Conservation (phyloP, 2,113 vertebrate genomes). For the Anhinga anhinga region DNA sequence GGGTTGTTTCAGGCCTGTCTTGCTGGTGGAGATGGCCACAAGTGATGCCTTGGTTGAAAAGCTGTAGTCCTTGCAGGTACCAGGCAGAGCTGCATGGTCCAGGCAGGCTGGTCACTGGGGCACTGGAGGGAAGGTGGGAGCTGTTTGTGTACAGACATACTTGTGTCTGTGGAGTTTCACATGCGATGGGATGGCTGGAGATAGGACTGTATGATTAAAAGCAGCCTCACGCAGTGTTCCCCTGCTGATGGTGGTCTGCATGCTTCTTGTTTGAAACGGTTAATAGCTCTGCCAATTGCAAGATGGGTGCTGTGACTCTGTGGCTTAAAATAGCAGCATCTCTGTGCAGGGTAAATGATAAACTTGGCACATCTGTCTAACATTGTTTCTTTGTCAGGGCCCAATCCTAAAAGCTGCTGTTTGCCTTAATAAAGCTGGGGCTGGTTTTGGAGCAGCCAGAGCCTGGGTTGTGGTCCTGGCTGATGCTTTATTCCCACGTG, state of each 20-base stretch:
- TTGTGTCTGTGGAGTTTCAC: neutral
- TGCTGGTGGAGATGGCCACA: neutral
- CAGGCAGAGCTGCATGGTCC: fast-evolving
- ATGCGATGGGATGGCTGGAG: neutral
- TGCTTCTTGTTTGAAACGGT: conserved; percentile 4
- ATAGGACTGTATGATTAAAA: neutral
- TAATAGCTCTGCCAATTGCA: neutral
- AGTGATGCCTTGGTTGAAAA: neutral
- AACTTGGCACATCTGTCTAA: conserved; percentile 49
- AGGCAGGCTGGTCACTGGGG: neutral
- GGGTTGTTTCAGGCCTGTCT: neutral
- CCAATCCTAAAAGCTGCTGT: conserved; percentile 23
- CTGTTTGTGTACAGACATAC: neutral
- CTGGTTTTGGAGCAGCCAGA: neutral
- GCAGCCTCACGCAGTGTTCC: neutral
- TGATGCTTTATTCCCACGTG: neutral
- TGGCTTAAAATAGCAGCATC: conserved; percentile 58
- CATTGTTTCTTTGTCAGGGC: conserved; percentile 1
- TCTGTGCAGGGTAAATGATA: conserved; percentile 28
- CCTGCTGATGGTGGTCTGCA: neutral
- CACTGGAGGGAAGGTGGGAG: neutral
- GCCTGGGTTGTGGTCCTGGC: neutral
- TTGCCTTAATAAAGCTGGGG: conserved; percentile 51
- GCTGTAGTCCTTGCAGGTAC: neutral
- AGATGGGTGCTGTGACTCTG: neutral